Evolutionary conservation across 2,113 vertebrate species (phyloP).

Genomic region (Climacteris rufus): DNA sequence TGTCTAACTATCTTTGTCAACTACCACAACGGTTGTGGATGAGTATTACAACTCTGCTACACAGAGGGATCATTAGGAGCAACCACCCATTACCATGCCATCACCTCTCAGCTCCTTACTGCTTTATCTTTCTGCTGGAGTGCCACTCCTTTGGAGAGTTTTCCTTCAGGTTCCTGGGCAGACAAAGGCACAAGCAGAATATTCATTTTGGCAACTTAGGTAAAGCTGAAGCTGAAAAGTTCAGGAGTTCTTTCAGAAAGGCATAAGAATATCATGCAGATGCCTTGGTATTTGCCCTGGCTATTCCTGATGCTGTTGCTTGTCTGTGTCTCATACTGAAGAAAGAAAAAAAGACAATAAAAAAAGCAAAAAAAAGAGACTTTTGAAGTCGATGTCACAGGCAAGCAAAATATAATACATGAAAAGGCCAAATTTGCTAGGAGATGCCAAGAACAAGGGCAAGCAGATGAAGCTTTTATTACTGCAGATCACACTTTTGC

Average conservation of each 20-base stretch:
- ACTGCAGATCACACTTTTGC: conserved; percentile 52
- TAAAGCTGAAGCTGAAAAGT: neutral
- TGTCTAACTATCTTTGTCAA: neutral
- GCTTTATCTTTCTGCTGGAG: neutral
- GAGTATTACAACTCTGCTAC: neutral
- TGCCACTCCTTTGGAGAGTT: neutral
- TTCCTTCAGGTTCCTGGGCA: neutral
- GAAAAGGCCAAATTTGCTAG: conserved; percentile 37
- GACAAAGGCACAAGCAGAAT: neutral
- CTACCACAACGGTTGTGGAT: neutral
- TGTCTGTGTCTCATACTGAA: neutral
- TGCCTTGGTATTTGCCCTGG: neutral
- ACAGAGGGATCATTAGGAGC: neutral
- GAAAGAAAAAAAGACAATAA: neutral
- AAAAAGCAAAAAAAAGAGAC: neutral
- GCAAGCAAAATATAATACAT: conserved; percentile 17
- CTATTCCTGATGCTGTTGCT: neutral
- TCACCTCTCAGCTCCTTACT: neutral
- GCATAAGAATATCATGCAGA: neutral
- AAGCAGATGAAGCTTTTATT: conserved; percentile 46
- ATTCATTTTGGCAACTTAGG: neutral
- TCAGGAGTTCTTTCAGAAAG: neutral
- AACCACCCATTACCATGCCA: neutral
- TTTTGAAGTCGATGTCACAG: neutral
- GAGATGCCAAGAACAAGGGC: conserved; percentile 48